Base-by-base conservation (phyloP, 2,888 invertebrate genomes). In the Amphipoea oculea region DNA sequence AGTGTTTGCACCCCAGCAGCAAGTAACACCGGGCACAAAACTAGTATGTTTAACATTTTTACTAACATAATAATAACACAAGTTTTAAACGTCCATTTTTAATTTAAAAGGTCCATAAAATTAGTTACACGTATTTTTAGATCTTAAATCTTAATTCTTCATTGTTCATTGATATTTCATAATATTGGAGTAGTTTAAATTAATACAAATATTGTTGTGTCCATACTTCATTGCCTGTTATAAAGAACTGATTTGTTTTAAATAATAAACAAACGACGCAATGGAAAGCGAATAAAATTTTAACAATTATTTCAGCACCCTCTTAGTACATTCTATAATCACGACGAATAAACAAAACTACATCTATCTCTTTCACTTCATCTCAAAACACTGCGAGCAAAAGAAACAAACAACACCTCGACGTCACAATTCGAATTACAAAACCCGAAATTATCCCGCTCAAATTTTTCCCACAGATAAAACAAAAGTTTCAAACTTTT, bases 1-100 rank as follows among this genome's bases (percentile, higher is more conserved):
- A 97, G 76, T 0, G 96, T 96, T 83, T 95, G 94, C 14, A 95
- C 96, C 6, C 92, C 94, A 29, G 94, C 95, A 3, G 92, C 96
- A 48, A 96, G 94, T 87, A 96, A 86, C 90, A 93, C 94, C 89
- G 95, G 96, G 80, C 95, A 96, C 94, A 95, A 86, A 86, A 94
- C 84, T 90, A 96, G 90, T 92, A 96, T 87, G 73, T 91, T 91
- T 73, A 95, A 90, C 96, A 96, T 96, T 89, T 92, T 95, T 65
- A 93, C 84, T n/a, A 92, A 92, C 77, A 93, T 82, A 72, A 84
- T 82, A 72, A 84, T 91, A 87, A 65, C 87, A 88, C 88, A 69
- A 73, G 71, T 78, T 60, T 74, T 11, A 72, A 17, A 70, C 62
- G 65, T 84, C 67, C 86, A 86, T 86, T 73, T 82, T 86, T 72